Evolutionary conservation across 2,888 invertebrate species (phyloP).

Genomic region (Drosophila birchii): DNA sequence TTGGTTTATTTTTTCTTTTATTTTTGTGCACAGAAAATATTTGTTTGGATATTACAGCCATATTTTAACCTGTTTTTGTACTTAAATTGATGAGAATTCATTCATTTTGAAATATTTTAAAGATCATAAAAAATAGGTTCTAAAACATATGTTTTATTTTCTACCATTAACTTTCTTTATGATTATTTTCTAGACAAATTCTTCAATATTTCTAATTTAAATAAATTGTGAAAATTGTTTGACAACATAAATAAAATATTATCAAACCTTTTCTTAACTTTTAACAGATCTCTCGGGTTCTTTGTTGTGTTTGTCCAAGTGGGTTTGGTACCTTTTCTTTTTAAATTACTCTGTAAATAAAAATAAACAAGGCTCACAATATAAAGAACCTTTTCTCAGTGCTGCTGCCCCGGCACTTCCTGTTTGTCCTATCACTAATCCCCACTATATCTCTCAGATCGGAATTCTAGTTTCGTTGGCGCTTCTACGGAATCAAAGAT

Average conservation of each 20-base stretch:
- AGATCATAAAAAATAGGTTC: not conserved
- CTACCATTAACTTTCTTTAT: not conserved
- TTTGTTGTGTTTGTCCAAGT: not conserved
- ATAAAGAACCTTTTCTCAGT: not conserved
- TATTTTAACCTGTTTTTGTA: not conserved
- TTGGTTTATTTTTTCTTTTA: not conserved
- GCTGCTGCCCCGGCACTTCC: constrained; percentile 50
- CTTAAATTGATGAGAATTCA: not conserved
- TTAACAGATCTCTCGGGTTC: not conserved
- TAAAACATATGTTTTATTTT: not conserved
- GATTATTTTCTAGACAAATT: no score
- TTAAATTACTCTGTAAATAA: not conserved
- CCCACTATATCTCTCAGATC: constrained; percentile 28
- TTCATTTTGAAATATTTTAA: not conserved
- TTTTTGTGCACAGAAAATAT: constrained; percentile 18
- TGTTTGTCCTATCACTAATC: constrained; percentile 41
- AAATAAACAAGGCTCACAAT: not conserved
- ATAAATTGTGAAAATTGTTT: not conserved
- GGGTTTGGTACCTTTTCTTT: not conserved
- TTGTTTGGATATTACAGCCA: not conserved
- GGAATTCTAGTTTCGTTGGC: constrained; percentile 70
- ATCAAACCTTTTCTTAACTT: not conserved
- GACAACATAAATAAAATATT: no score
- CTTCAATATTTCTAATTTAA: not conserved
- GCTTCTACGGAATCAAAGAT: constrained; percentile 43